Conservation (phyloP, 1,140 invertebrate genomes). For the Caligus rogercresseyi region DNA sequence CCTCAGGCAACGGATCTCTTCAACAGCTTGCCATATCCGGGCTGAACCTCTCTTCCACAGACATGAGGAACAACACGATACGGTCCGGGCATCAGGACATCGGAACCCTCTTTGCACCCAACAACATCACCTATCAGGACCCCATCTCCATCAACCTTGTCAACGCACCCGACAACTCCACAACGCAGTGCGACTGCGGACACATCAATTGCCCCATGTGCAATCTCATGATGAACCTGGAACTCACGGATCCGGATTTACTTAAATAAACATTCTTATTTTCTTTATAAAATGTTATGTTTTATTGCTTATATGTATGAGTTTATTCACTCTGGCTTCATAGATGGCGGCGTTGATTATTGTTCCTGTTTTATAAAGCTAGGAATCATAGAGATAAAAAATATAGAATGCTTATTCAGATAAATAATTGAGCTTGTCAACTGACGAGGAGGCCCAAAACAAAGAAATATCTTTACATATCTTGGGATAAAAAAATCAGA, state of each 20-base stretch:
- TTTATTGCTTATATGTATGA: no score
- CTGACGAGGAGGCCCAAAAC: no score
- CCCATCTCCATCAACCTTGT: slow-evolving; percentile 6
- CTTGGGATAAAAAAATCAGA: no score
- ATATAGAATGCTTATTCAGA: no score
- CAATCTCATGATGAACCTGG: slow-evolving; percentile 14
- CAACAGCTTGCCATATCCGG: slow-evolving; percentile 5
- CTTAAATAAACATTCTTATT: slow-evolving; percentile 9
- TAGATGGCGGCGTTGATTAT: no score
- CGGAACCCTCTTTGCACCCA: not conserved
- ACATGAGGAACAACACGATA: slow-evolving; percentile 4
- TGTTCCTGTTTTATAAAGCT: no score
- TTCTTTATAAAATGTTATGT: no score
- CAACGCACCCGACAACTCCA: slow-evolving; percentile 13
- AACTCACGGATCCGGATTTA: slow-evolving; percentile 10
- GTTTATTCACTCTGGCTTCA: no score
- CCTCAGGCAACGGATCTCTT: slow-evolving; percentile 8
- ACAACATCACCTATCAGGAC: slow-evolving; percentile 4
- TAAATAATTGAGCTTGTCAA: no score
- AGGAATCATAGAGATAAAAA: no score
- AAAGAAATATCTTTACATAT: no score
- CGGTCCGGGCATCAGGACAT: slow-evolving; percentile 9
- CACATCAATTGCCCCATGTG: slow-evolving; percentile 13
- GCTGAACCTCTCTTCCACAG: slow-evolving; percentile 1
- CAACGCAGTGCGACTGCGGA: slow-evolving; percentile 7